Percentiles rank a stretch among this genome's conserved stretches.
Conservation (phyloP, 2,113 vertebrate species). For the Rhea pennata region DNA sequence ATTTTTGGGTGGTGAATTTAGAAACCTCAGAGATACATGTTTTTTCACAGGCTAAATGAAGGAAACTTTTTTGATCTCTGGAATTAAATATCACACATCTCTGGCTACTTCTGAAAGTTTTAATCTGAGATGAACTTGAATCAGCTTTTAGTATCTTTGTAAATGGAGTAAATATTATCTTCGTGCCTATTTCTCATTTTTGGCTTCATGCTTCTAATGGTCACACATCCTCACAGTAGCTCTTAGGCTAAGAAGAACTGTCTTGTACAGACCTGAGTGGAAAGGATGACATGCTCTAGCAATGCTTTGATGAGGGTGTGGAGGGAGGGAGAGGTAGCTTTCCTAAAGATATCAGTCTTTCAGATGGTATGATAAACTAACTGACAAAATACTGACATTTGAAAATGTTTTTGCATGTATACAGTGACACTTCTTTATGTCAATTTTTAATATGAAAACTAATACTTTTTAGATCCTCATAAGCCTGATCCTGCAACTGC, state of each 20-base stretch:
- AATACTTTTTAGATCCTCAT: background rate
- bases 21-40: background rate
- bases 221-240: background rate
- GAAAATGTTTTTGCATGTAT: background rate
- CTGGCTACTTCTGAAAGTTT: background rate
- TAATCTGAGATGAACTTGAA: background rate
- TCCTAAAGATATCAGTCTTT: background rate
- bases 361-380: background rate
- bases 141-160: background rate
- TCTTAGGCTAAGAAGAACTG: background rate
- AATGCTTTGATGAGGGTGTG: background rate
- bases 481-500: background rate
- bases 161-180: background rate
- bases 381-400: background rate
- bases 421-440: background rate
- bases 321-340: background rate
- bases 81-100: background rate
- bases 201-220: background rate
- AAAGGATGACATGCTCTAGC: background rate
- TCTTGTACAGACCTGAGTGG: background rate
- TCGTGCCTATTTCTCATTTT: background rate
- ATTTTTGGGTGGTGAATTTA: conserved; percentile 20
- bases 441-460: background rate
- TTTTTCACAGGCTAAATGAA: background rate
- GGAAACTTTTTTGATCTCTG: conserved; percentile 3